Percentiles rank a stretch among this genome's conserved stretches.
phyloP scores from a whole-genome alignment of 2,797 vertebrate genomes.

The Heterohyrax brucei region DNA sequence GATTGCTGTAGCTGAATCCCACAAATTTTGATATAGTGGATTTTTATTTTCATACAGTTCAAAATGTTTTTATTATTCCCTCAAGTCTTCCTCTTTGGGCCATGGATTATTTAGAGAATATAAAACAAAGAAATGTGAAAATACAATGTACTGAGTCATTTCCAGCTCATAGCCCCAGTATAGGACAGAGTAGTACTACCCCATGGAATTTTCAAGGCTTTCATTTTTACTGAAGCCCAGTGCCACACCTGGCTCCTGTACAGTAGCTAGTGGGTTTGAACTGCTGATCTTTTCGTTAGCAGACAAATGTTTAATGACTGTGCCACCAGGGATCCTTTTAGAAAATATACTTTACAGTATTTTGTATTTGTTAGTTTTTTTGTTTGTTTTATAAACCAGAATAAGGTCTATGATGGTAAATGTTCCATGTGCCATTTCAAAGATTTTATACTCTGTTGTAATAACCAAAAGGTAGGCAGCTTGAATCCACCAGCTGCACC shows the following conservation, averaged over 20 bases:
- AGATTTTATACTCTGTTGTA: background rate
- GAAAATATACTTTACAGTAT: background rate
- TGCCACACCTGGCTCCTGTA: no score
- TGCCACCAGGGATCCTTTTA: background rate
- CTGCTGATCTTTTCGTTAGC: no score
- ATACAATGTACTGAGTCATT: no score
- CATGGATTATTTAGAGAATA: background rate
- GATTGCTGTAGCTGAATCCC: background rate
- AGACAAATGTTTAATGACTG: no score
- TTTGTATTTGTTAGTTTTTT: background rate
- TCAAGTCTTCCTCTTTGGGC: background rate
- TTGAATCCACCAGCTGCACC: no score
- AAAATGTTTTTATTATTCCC: background rate
- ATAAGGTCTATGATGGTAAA: background rate
- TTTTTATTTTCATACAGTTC: slow-evolving; percentile 24
- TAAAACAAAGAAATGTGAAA: no score
- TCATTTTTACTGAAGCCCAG: no score
- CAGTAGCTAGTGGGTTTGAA: no score
- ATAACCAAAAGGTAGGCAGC: no score
- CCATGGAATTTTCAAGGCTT: no score
- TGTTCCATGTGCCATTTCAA: background rate
- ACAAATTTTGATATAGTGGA: background rate
- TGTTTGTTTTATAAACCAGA: background rate
- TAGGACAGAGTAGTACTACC: no score
- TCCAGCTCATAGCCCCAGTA: no score